Evolutionary conservation across 2,888 invertebrate species (phyloP), one percentile per base, ranked within the genome.

Genomic region (Metalampra italica): DNA sequence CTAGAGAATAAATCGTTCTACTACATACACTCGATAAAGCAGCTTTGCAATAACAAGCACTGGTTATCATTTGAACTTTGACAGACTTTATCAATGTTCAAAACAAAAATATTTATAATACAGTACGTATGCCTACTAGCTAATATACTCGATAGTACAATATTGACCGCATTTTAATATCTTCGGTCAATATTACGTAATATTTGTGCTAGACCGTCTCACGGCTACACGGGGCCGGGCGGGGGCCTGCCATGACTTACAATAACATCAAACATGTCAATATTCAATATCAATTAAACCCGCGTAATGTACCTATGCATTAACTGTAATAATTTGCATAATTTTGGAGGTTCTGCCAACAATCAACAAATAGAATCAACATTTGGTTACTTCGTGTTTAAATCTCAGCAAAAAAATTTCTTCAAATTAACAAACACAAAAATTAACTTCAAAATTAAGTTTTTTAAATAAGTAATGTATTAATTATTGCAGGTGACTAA

Each of bases 101-200:
- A 66, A 73, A 78, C 69, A 76, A 82, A 81, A 82, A 81, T 78
- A 83, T 82, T 81, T 74, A 70, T 71, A 68, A 62, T 22, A 22
- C 22, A 22, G 22, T 22, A 22, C 22, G 5, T 22, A 22, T 22
- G 22, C 22, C 22, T 63, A 55, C 55, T 65, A 65, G 53, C 51
- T 59, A 62, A 53, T 54, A 60, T 57, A 56, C 59, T 59, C 61
- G 66, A 67, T 71, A 71, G 57, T 55, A 45, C 57, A 55, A 15
- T 39, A 8, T 13, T 70, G 75, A 78, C 71, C 72, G 62, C 71
- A 73, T 74, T 69, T 53, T 14, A 34, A 38, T 56, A 55, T 57
- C 54, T 51, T 56, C 45, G 57, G 43, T 57, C 53, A 48, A 59
- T 47, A 55, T 75, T 74, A 66, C 72, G 71, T 66, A 73, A 75